Conservation (phyloP, 2,888 invertebrate species). For the Nomada ruficornis region DNA sequence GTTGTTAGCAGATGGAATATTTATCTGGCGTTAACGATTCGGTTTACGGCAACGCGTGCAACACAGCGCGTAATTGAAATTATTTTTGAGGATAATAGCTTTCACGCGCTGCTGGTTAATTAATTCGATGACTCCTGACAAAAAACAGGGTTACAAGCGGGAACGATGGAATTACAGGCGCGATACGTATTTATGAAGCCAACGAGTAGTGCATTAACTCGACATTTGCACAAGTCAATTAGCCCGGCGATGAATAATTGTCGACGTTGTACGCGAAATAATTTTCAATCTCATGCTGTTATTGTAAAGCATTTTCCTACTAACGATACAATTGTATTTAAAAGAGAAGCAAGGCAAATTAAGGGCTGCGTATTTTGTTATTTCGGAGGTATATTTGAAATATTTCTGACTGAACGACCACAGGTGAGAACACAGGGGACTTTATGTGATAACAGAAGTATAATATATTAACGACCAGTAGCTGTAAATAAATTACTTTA, state of each 20-base stretch:
- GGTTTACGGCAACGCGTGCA: conserved; percentile 64
- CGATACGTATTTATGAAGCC: conserved; percentile 1
- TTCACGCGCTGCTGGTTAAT: conserved; percentile 23
- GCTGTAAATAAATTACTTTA: too few species aligned
- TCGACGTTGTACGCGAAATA: neutral
- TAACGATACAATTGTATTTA: neutral
- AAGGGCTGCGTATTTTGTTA: too few species aligned
- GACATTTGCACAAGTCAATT: conserved; percentile 15
- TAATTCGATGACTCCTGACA: conserved; percentile 26
- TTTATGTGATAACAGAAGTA: too few species aligned
- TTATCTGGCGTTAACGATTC: conserved; percentile 69
- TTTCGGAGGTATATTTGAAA: too few species aligned
- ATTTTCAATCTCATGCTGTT: conserved; percentile 3
- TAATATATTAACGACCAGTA: too few species aligned
- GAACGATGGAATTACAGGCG: conserved; percentile 9
- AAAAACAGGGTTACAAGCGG: conserved; percentile 22
- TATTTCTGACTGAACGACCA: too few species aligned
- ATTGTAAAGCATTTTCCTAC: conserved; percentile 1
- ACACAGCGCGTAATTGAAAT: conserved; percentile 74
- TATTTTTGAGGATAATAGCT: conserved; percentile 38
- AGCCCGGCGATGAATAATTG: conserved; percentile 8
- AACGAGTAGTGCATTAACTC: conserved; percentile 9
- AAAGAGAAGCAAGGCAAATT: too few species aligned
- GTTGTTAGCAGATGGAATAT: conserved; percentile 68
- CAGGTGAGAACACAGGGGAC: too few species aligned